These are phyloP conservation scores for Pocota personata DNA, from an alignment of 2,888 invertebrate genomes.

Conservation along the genomic window DNA sequence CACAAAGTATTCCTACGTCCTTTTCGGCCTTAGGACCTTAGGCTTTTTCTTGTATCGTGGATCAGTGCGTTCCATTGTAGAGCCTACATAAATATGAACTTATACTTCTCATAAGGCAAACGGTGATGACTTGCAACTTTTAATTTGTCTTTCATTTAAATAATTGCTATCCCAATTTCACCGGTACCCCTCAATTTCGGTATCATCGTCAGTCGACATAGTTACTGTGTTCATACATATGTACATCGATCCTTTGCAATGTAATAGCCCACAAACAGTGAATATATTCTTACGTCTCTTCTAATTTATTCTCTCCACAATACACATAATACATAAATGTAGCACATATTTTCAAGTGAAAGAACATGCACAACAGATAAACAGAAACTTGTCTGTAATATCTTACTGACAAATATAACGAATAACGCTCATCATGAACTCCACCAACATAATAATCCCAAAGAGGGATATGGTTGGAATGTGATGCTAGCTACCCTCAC, in stretches of 20 bases:
- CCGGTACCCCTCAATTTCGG: no score
- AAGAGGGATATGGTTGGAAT: not conserved
- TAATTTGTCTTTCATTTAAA: no score
- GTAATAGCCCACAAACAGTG: not conserved
- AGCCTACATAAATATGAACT: no score
- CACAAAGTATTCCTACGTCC: no score
- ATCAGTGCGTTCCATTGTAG: no score
- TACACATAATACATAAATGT: not conserved
- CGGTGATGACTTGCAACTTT: no score
- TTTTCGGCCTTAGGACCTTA: no score
- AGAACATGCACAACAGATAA: constrained; percentile 3
- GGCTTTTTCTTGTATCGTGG: no score
- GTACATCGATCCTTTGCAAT: not conserved
- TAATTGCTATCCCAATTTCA: no score
- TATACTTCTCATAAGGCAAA: no score
- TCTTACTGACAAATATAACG: constrained; percentile 24
- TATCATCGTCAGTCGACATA: no score
- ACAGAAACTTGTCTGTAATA: not conserved
- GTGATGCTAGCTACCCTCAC: constrained; percentile 23
- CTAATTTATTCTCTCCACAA: not conserved
- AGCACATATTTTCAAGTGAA: constrained; percentile 15
- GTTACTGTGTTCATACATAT: no score
- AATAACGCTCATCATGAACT: constrained; percentile 38
- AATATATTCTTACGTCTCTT: not conserved
- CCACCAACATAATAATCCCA: constrained; percentile 4